Conservation (phyloP, 2,888 invertebrate species). For the Mermis nigrescens region DNA sequence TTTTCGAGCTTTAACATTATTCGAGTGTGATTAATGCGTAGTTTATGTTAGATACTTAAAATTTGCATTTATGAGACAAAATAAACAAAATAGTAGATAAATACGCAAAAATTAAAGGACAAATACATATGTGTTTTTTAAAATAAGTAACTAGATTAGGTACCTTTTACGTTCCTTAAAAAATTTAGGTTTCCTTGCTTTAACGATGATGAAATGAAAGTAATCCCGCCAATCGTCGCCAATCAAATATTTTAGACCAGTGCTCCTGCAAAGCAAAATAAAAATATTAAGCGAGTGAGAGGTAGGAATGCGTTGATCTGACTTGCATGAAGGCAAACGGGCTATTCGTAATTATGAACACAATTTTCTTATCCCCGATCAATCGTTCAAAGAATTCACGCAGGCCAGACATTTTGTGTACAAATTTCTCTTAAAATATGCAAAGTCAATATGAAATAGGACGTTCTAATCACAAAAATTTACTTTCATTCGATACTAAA, state of each 20-base stretch:
- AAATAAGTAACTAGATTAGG: not conserved
- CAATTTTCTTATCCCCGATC: conserved; percentile 53
- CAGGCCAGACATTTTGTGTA: conserved; percentile 38
- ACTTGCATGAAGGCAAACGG: conserved; percentile 70
- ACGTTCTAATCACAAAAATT: too few species aligned
- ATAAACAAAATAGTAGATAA: too few species aligned
- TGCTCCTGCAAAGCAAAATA: not conserved
- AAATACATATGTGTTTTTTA: conserved; percentile 13
- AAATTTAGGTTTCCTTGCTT: conserved; percentile 84
- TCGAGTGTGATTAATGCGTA: too few species aligned
- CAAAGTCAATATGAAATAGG: too few species aligned
- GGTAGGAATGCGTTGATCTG: not conserved
- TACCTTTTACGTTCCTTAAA: conserved; percentile 62
- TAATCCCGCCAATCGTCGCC: conserved; percentile 69
- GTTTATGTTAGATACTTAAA: too few species aligned
- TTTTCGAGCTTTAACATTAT: too few species aligned
- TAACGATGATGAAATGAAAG: conserved; percentile 82
- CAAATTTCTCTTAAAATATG: conserved; percentile 14
- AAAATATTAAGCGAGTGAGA: not conserved
- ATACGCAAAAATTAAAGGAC: conserved; percentile 6
- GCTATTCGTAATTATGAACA: conserved; percentile 89
- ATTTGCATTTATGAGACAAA: too few species aligned
- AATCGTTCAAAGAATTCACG: conserved; percentile 55
- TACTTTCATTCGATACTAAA: too few species aligned
- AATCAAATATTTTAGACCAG: conserved; percentile 28